Percentiles rank a stretch among this genome's conserved stretches.
Evolutionary conservation across 2,113 vertebrate species (phyloP).

Genomic region (Crypturellus undulatus): DNA sequence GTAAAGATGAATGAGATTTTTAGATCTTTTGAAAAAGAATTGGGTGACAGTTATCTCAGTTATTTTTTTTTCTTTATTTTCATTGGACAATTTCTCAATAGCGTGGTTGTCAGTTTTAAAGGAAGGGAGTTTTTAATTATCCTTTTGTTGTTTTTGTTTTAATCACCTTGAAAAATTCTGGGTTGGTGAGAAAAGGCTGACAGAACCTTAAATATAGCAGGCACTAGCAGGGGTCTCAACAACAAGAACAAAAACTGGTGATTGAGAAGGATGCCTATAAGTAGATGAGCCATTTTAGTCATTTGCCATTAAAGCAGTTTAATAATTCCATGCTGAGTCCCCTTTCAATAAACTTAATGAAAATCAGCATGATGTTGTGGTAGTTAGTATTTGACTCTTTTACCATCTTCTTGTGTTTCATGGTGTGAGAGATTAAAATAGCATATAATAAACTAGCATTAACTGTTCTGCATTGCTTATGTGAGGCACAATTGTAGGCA

Average conservation of each 20-base stretch:
- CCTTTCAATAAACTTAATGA: slow-evolving; percentile 84
- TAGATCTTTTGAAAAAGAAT: background rate
- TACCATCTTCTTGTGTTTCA: slow-evolving; percentile 65
- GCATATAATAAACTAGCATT: slow-evolving; percentile 76
- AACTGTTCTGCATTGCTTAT: slow-evolving; percentile 51
- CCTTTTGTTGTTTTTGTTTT: background rate
- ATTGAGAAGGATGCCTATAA: slow-evolving; percentile 74
- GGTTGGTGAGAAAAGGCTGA: slow-evolving; percentile 25
- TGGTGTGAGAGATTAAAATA: slow-evolving; percentile 81
- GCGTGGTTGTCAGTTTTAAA: background rate
- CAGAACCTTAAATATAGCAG: slow-evolving; percentile 53
- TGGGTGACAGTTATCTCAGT: background rate
- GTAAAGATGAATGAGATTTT: background rate
- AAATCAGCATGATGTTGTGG: slow-evolving; percentile 79
- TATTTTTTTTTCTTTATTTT: background rate
- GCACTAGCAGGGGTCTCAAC: slow-evolving; percentile 43
- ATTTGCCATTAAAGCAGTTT: slow-evolving; percentile 76
- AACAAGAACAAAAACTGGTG: slow-evolving; percentile 29
- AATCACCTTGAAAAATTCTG: background rate
- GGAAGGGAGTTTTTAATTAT: background rate
- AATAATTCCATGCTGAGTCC: slow-evolving; percentile 80
- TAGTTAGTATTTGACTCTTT: slow-evolving; percentile 73
- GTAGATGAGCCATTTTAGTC: slow-evolving; percentile 77
- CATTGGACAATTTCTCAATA: background rate
- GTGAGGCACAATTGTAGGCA: slow-evolving; percentile 43